Conservation (phyloP, 2,888 invertebrate species). For the Metallyticus violacea region DNA sequence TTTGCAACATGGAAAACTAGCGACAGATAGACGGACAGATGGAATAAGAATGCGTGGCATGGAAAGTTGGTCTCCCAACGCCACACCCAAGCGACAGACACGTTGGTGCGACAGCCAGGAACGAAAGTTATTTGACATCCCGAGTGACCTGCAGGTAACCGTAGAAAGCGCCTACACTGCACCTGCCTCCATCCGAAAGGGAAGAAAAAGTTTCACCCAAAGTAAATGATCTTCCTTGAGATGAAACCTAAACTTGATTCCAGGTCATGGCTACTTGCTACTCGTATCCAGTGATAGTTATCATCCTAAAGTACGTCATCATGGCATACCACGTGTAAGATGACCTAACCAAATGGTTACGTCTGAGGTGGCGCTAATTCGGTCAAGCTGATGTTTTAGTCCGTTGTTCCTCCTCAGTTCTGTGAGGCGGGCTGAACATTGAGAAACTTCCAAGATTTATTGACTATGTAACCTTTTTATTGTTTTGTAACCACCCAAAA, state of each 20-base stretch:
- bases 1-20: background rate
- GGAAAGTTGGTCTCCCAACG: background rate
- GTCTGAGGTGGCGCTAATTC: background rate
- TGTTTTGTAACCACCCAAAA: too few species aligned
- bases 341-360: background rate
- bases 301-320: background rate
- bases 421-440: too few species aligned
- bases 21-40: background rate
- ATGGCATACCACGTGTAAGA: background rate
- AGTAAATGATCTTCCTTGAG: background rate
- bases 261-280: background rate
- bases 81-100: background rate
- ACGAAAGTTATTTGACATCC: constrained; percentile 16
- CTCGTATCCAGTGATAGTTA: background rate
- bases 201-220: background rate
- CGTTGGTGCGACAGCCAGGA: background rate
- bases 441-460: background rate
- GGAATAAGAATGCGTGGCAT: background rate
- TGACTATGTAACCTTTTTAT: too few species aligned
- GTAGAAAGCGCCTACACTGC: background rate
- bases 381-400: background rate
- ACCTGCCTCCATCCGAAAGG: background rate
- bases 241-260: background rate
- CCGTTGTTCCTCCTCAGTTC: too few species aligned
- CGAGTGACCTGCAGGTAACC: background rate